Evolutionary conservation across 2,888 invertebrate genomes (phyloP).

Genomic region (Doris montereyensis): DNA sequence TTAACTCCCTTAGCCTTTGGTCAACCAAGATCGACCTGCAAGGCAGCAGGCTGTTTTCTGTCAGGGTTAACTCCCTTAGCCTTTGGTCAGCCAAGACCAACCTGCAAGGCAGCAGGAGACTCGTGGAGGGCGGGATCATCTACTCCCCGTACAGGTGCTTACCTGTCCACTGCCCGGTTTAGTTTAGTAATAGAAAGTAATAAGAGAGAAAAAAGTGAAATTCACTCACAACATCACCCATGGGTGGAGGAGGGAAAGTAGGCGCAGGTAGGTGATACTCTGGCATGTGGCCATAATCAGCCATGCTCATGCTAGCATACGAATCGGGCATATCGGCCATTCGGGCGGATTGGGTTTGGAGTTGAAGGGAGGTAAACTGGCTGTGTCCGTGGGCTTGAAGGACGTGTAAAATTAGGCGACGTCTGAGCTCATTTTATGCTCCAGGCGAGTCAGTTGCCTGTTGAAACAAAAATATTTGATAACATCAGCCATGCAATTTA

Average conservation of each 20-base stretch:
- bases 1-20: too few species aligned
- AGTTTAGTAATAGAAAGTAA: too few species aligned
- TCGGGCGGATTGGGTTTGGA: slow-evolving; percentile 43
- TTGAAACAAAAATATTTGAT: slow-evolving; percentile 9
- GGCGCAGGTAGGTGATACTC: slow-evolving; percentile 48
- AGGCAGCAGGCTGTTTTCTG: too few species aligned
- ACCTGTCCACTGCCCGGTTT: too few species aligned
- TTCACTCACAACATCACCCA: too few species aligned
- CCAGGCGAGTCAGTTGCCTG: slow-evolving; percentile 69
- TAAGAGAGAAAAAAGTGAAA: too few species aligned
- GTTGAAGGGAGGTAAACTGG: slow-evolving; percentile 33
- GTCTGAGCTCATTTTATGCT: slow-evolving; percentile 70
- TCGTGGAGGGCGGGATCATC: too few species aligned
- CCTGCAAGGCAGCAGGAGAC: too few species aligned
- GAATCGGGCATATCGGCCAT: slow-evolving; percentile 44
- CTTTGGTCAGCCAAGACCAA: too few species aligned
- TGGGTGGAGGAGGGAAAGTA: slow-evolving; percentile 46
- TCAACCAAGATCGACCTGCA: too few species aligned
- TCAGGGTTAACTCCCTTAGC: too few species aligned
- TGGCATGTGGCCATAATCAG: slow-evolving; percentile 47
- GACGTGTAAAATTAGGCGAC: slow-evolving; percentile 69
- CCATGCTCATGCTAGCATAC: slow-evolving; percentile 47
- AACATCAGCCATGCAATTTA: background rate
- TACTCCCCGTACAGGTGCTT: too few species aligned
- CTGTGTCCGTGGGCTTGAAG: slow-evolving; percentile 55